Evolutionary conservation across 1,140 invertebrate species (phyloP), one percentile per base, ranked within the genome.

Genomic region (Rhopalosiphum padi): DNA sequence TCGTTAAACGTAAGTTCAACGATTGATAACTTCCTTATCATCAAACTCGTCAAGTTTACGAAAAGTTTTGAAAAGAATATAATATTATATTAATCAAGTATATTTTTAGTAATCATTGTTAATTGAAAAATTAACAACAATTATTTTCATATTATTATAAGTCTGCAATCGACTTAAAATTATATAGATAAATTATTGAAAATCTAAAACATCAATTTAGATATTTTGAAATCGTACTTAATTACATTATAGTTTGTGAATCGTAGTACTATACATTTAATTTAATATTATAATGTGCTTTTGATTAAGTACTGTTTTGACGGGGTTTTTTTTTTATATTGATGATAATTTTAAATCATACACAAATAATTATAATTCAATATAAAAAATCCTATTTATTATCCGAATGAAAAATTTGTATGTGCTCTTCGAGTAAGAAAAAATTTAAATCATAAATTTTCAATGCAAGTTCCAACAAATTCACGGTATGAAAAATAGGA

Each of bases 11-110:
- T 18, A 77, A 77, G 60, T 77, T 77, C n/a, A 18, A 77, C 60
- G 60, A 77, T 77, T 77, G 60, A 77, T 77, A n/a, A 30, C 15
- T 77, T 77, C 30, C 18, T 77, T 21, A 77, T 77, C 60, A 68
- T 18, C 4, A 18, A 77, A 18, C 60, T 77, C 60, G 60, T 77
- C 30, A 11, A 77, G n/a, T n/a, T n/a, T n/a, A 77, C 5, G 15
- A 15, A 77, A n/a, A 77, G 60, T 77, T n/a, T 77, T 77, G n/a
- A n/a, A 68, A 68, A 77, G n/a, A n/a, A 77, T 77, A n/a, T 68
- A 77, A 18, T n/a, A 77, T 6, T 21, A 15, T 77, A 1, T 18
- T n/a, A 6, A n/a, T 5, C 30, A 68, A 68, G 30, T 30, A 60
- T 30, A 60, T 30, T 60, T 30, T 60, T 60, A 9, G 9, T 30